A percentile compares a stretch with the other conserved stretches of the same genome.
phyloP scores from a whole-genome alignment of 1,140 invertebrate species.

The Anthonomus grandis region DNA sequence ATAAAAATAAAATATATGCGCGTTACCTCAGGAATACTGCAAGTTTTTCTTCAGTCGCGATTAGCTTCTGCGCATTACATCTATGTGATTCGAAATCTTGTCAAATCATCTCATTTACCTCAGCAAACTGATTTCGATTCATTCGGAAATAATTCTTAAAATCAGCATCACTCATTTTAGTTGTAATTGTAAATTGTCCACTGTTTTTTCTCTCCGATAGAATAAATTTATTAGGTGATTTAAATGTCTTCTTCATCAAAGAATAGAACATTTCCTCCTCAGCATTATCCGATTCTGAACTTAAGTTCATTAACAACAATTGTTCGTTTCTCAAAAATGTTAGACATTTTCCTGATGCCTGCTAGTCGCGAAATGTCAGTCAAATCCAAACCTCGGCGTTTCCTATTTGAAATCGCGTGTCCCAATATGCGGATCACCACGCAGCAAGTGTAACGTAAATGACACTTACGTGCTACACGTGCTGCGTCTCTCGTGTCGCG shows the following conservation, averaged over 20 bases:
- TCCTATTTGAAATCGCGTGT: not conserved
- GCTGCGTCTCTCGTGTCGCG: not conserved
- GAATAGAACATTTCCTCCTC: slow-evolving; percentile 11
- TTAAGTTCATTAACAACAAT: slow-evolving; percentile 12
- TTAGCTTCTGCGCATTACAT: not conserved
- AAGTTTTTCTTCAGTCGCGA: slow-evolving; percentile 6
- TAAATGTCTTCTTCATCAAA: slow-evolving; percentile 3
- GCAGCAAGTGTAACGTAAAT: not conserved
- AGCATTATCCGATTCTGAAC: slow-evolving; percentile 15
- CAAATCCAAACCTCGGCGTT: too few species aligned
- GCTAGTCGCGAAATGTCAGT: too few species aligned
- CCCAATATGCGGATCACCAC: slow-evolving; percentile 11
- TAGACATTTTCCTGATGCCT: slow-evolving; percentile 4
- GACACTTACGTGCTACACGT: not conserved
- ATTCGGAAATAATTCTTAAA: slow-evolving; percentile 14
- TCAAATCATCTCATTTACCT: not conserved
- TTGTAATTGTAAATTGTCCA: slow-evolving; percentile 13
- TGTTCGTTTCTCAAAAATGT: slow-evolving; percentile 8
- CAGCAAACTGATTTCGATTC: too few species aligned
- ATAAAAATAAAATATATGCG: not conserved
- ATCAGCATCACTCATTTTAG: slow-evolving; percentile 16
- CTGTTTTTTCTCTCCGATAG: slow-evolving; percentile 8
- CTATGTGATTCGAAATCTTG: not conserved
- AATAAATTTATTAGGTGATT: slow-evolving; percentile 14
- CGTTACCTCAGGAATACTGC: not conserved